These are phyloP conservation scores for Machimus rusticus DNA, from an alignment of 2,888 invertebrate species.

Conservation along the genomic window DNA sequence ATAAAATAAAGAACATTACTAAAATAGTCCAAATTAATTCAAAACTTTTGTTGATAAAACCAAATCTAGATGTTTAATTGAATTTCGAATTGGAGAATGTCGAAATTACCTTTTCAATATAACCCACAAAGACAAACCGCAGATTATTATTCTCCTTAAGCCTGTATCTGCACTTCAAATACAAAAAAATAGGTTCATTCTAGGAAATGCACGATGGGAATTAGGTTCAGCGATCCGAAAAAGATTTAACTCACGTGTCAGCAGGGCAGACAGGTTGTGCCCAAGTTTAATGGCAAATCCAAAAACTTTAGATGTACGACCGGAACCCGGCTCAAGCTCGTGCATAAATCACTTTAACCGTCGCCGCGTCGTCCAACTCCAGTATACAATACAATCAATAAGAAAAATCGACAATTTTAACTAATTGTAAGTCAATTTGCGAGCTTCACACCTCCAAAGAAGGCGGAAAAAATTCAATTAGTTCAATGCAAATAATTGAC, in stretches of 20 bases:
- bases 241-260: not conserved
- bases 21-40: too few species aligned
- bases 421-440: not conserved
- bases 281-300: slow-evolving; percentile 36
- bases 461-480: not conserved
- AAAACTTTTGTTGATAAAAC: not conserved
- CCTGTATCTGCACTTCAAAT: not conserved
- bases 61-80: too few species aligned
- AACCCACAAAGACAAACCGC: not conserved
- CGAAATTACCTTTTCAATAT: not conserved
- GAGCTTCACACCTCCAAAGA: not conserved
- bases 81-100: not conserved
- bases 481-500: not conserved
- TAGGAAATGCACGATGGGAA: not conserved
- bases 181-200: not conserved
- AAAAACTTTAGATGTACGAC: not conserved
- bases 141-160: not conserved
- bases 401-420: not conserved
- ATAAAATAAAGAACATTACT: too few species aligned
- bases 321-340: not conserved
- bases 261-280: not conserved
- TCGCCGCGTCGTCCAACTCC: not conserved
- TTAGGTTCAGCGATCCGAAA: not conserved
- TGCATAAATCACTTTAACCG: slow-evolving; percentile 15
- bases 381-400: not conserved